Percentiles rank a stretch among this genome's conserved stretches.
Evolutionary conservation across 2,888 invertebrate genomes (phyloP).

Genomic region (Amphipoea lucens): DNA sequence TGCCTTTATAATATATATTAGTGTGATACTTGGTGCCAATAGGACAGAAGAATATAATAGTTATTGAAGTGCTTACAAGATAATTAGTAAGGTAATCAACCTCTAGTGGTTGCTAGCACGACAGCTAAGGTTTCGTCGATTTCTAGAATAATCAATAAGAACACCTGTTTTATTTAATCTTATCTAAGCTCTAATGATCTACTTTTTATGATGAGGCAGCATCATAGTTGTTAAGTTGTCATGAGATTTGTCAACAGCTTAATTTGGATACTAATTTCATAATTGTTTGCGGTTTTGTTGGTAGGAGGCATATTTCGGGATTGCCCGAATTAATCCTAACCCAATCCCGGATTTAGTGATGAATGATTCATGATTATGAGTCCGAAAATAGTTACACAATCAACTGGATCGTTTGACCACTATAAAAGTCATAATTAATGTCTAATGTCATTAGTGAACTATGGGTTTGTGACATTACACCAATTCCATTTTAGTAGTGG

Average conservation of each 20-base stretch:
- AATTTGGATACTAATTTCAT: not conserved
- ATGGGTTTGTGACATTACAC: not conserved
- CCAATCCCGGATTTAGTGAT: not conserved
- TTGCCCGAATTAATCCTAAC: not conserved
- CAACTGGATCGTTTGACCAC: conserved; percentile 13
- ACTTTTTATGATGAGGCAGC: not conserved
- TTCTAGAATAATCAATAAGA: too few relatives aligned
- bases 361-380: conserved; percentile 39
- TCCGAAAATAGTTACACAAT: conserved; percentile 10
- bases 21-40: too few relatives aligned
- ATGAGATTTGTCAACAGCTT: not conserved
- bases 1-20: too few relatives aligned
- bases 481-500: not conserved
- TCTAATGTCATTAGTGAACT: conserved; percentile 14
- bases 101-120: not conserved
- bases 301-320: conserved; percentile 1
- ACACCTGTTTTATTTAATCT: not conserved
- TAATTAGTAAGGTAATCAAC: not conserved
- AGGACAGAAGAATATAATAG: too few relatives aligned
- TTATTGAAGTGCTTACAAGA: too few relatives aligned
- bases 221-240: conserved; percentile 2
- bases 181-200: not conserved
- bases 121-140: not conserved
- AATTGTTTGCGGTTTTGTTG: conserved; percentile 1
- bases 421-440: conserved; percentile 31